Base-by-base conservation (phyloP, 2,888 invertebrate genomes). In the Alcis repandata region DNA sequence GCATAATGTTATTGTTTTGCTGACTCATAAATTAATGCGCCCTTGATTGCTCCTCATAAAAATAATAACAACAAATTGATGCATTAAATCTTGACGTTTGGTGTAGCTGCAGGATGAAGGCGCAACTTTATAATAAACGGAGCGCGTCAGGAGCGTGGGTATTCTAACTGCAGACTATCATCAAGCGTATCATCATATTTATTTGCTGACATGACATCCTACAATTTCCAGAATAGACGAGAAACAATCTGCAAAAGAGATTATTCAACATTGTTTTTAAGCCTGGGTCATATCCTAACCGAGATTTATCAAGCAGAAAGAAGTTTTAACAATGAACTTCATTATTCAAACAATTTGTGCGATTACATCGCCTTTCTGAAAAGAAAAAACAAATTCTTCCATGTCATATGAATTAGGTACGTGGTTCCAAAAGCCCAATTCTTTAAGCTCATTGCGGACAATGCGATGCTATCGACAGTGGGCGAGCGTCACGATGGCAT, bases 401-500 rank as follows among this genome's bases (percentile, higher is more conserved):
- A 76, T 79, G 79, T 80, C 78, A 74, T 78, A 78, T 75, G 77
- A 59, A 67, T 56, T 59, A 60, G 51, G 27, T 45, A 63, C 81
- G 79, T 80, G 78, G 78, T 74, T 77, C 72, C 73, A 73, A 78
- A 82, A 78, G 72, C 81, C 82, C 79, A 84, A 87, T 87, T 88
- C 79, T 79, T 82, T 76, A 76, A 78, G 79, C 76, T 79, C 81
- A 84, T 86, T 85, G 84, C 80, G 73, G 80, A 79, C 80, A 71
- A 46, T 67, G 74, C 77, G 89, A 88, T 89, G 81, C 70, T 87
- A 90, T 91, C 87, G 77, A 76, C 78, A 79, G 87, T 87, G 82
- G 88, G 89, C 84, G 86, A 83, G 65, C 79, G 85, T 84, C 84
- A 85, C 85, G 84, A 86, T 86, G 82, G 73, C 78, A 80, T 86